Conservation (phyloP, 2,888 invertebrate species). For the Dioctria linearis region DNA sequence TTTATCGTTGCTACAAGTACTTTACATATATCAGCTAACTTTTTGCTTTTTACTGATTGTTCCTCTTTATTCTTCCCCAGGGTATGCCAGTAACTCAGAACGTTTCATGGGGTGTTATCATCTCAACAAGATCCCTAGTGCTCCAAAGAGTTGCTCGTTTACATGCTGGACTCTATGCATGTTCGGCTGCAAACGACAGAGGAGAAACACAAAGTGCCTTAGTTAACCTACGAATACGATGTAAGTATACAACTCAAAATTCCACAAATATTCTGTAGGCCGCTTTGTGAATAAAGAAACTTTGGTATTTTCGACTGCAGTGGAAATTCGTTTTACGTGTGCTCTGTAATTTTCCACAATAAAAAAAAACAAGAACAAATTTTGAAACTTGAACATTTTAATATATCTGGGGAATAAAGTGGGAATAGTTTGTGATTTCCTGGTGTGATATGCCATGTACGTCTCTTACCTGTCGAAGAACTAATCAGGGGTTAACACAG, state of each 20-base stretch:
- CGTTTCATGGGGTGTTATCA: constrained; percentile 86
- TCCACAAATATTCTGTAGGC: constrained; percentile 22
- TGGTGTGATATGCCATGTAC: too few species aligned
- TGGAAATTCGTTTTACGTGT: neutral
- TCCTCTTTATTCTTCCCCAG: constrained; percentile 71
- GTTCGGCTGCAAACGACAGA: constrained; percentile 85
- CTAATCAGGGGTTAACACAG: too few species aligned
- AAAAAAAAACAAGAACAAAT: neutral
- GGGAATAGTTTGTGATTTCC: neutral
- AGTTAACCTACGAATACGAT: constrained; percentile 85
- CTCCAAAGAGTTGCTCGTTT: constrained; percentile 87
- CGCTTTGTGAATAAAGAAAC: neutral
- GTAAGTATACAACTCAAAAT: constrained; percentile 75
- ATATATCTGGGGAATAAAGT: neutral
- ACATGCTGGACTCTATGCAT: constrained; percentile 88
- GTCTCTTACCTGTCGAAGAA: too few species aligned
- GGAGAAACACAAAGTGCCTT: constrained; percentile 86
- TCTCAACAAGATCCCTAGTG: constrained; percentile 90
- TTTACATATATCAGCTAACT: constrained; percentile 21
- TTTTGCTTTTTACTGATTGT: constrained; percentile 47
- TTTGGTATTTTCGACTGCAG: constrained; percentile 30
- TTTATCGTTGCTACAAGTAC: constrained; percentile 31
- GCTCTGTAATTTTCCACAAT: too few species aligned
- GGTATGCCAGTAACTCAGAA: constrained; percentile 85
- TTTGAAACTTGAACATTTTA: neutral